A percentile compares a stretch with the other conserved stretches of the same genome.
Evolutionary conservation across 2,113 vertebrate species (phyloP).

Genomic region (Phodopus roborovskii): DNA sequence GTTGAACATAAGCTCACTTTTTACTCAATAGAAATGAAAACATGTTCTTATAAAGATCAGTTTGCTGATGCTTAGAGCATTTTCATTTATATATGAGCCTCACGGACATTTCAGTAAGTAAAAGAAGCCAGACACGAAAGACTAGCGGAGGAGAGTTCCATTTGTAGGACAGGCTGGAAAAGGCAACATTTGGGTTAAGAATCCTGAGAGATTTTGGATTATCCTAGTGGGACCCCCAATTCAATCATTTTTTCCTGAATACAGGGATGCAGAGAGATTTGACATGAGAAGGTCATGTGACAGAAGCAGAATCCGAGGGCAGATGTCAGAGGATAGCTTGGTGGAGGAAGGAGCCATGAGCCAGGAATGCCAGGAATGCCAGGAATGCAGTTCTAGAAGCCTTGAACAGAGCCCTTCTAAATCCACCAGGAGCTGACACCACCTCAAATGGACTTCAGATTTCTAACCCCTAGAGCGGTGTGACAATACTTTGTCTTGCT

Average conservation of each 20-base stretch:
- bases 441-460: background rate
- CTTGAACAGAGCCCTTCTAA: background rate
- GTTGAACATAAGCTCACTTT: background rate
- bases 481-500: background rate
- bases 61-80: background rate
- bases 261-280: background rate
- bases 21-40: conserved; percentile 33
- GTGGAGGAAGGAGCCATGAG: background rate
- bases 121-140: conserved; percentile 36
- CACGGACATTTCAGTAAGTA: background rate
- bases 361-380: background rate
- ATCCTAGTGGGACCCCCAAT: background rate
- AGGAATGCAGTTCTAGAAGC: background rate
- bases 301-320: background rate
- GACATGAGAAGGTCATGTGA: background rate
- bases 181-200: background rate
- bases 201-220: background rate
- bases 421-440: background rate
- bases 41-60: background rate
- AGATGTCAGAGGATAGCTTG: no score
- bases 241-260: background rate
- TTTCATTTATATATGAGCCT: background rate
- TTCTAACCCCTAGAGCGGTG: background rate
- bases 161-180: conserved; percentile 31
- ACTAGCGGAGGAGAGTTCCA: background rate